Base-by-base conservation (phyloP, 2,797 vertebrate genomes). In the Adelosebastes latens region DNA sequence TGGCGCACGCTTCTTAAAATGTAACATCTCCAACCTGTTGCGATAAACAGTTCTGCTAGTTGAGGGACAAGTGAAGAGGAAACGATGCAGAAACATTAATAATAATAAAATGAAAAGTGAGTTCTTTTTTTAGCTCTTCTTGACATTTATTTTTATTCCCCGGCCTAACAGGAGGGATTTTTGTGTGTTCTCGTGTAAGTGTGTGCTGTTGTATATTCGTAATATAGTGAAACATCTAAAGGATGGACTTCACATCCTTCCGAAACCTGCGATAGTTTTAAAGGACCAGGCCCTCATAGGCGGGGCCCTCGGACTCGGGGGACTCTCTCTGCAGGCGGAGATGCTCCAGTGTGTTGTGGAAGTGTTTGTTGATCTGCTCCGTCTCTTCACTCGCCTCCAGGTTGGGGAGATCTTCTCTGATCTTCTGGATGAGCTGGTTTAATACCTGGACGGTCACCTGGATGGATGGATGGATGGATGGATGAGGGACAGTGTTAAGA, bases 351-450 rank as follows among this genome's bases (percentile, higher is more conserved):
- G 99, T 99, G 91, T 99, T 99, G 87, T 98, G 97, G 95, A 99
- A 99, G 90, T 99, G 99, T 96, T 99, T 99, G 96, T 99, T 99
- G 91, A 99, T 99, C 93, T 99, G 99, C 94, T 99, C 98, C 0
- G 98, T 99, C 93, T 99, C 99, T 92, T 99, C 99, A 55, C 97
- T 97, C 22, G 98, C 97, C 88, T 99, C 99, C 58, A 99, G 96
- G 93, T 97, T 99, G 62, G 99, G 98, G 52, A 99, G 97, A 87
- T 99, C 99, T 94, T 99, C 99, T 84, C 98, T 95, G 94, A 99
- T 99, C 95, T 99, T 99, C 90, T 99, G 98, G 94, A 99, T 98
- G 84, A 99, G 96, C 91, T 99, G 99, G 93, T 99, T 99, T 93
- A 99, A 95, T 87, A 99, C 98, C 92, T 99, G 98, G 91, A 99